Conservation (phyloP, 2,888 invertebrate genomes). For the Eupithecia tripunctaria region DNA sequence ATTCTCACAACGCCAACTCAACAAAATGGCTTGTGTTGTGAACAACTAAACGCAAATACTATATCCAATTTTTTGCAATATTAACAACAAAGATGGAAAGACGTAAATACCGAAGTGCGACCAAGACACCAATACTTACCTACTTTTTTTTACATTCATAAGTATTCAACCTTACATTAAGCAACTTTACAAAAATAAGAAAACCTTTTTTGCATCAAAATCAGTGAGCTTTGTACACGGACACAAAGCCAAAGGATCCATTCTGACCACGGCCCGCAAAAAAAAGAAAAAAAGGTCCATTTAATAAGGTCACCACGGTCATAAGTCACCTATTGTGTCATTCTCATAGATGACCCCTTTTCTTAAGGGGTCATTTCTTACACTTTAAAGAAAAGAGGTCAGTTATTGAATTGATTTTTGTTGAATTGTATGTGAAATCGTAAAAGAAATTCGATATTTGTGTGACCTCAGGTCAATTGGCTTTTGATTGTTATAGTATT, state of each 20-base stretch:
- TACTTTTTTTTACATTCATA: neutral
- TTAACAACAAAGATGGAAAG: too few species aligned
- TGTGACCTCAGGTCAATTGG: constrained; percentile 75
- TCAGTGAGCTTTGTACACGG: constrained; percentile 74
- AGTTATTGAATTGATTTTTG: constrained; percentile 62
- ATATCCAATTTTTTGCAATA: too few species aligned
- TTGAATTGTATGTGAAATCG: constrained; percentile 61
- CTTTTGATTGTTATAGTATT: constrained; percentile 19
- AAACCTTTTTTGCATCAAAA: constrained; percentile 63
- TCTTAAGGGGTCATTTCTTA: constrained; percentile 57
- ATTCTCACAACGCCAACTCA: too few species aligned
- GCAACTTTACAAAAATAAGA: neutral
- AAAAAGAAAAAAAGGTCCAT: constrained; percentile 47
- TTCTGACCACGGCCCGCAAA: constrained; percentile 65
- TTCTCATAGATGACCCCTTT: constrained; percentile 41
- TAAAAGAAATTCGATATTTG: constrained; percentile 69
- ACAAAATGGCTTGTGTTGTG: too few species aligned
- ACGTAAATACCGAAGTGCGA: too few species aligned
- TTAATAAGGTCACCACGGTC: constrained; percentile 60
- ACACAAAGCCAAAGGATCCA: constrained; percentile 60
- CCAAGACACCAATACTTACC: too few species aligned
- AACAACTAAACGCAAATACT: too few species aligned
- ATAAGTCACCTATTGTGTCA: constrained; percentile 55
- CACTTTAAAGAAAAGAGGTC: constrained; percentile 64
- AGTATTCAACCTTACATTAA: neutral